These are phyloP conservation scores for Tapirus indicus DNA, from an alignment of 2,797 vertebrate species.

Conservation along the genomic window DNA sequence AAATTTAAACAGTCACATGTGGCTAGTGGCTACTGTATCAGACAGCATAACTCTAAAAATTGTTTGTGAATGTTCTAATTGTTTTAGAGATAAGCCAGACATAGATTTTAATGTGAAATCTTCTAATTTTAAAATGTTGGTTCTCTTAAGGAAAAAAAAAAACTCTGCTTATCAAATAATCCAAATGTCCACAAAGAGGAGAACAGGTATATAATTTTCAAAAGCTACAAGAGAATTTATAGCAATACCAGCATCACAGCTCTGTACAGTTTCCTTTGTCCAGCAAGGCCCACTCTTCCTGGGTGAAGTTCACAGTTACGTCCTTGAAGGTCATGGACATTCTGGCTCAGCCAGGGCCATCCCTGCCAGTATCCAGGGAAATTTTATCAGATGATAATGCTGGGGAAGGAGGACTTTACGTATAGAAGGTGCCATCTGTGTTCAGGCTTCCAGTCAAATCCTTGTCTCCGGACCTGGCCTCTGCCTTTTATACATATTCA, in stretches of 20 bases:
- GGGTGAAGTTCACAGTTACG: no score
- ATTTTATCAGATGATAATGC: no score
- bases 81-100: background rate
- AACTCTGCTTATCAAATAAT: background rate
- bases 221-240: background rate
- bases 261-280: no score
- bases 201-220: background rate
- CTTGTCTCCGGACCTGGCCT: no score
- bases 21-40: background rate
- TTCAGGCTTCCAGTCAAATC: no score
- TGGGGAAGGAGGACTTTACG: no score
- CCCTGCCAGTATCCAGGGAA: no score
- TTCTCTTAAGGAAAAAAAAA: background rate
- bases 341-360: no score
- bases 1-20: background rate
- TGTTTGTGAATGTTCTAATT: background rate
- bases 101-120: constrained; percentile 14
- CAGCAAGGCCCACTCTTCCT: no score
- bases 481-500: no score
- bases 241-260: background rate
- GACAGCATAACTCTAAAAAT: background rate
- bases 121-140: background rate
- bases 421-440: no score
- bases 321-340: no score
- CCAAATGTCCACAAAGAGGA: background rate